phyloP scores from a whole-genome alignment of 1,140 invertebrate genomes.

The Drosophila virilis region DNA sequence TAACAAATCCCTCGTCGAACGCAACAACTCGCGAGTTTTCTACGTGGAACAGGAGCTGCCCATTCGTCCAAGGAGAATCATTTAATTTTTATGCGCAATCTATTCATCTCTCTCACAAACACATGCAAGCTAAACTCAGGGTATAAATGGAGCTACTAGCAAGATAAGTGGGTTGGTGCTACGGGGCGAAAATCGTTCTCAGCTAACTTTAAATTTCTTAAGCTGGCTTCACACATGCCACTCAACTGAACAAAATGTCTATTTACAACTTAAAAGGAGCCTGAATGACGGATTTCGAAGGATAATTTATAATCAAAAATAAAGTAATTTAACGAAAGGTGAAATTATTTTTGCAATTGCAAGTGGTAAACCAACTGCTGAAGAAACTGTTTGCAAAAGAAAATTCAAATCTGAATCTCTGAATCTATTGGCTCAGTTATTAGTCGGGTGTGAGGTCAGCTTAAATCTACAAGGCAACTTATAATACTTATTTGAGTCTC shows the following conservation, averaged over 20 bases:
- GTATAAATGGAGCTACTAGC: slow-evolving; percentile 29
- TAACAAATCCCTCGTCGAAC: slow-evolving; percentile 25
- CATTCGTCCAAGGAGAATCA: slow-evolving; percentile 4
- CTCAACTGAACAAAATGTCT: not conserved
- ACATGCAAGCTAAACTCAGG: slow-evolving; percentile 60
- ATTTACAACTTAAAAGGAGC: too few species aligned
- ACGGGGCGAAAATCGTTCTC: slow-evolving; percentile 4
- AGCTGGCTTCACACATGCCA: not conserved
- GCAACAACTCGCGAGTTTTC: not conserved
- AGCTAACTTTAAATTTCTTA: not conserved
- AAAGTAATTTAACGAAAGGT: too few species aligned
- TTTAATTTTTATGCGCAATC: slow-evolving; percentile 83
- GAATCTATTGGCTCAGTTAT: too few species aligned
- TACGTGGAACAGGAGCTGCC: not conserved
- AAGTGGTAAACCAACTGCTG: too few species aligned
- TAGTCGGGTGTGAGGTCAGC: not conserved
- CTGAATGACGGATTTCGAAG: too few species aligned
- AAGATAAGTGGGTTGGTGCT: slow-evolving; percentile 13
- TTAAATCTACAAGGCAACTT: slow-evolving; percentile 32
- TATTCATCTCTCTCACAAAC: slow-evolving; percentile 83
- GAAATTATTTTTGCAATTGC: too few species aligned
- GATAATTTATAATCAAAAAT: too few species aligned
- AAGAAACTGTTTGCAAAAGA: not conserved
- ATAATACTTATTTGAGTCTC: slow-evolving; percentile 26
- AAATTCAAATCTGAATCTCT: too few species aligned